A percentile compares a stretch with the other conserved stretches of the same genome.
Evolutionary conservation across 2,888 invertebrate species (phyloP).

Genomic region (Drosophila aldrichi): DNA sequence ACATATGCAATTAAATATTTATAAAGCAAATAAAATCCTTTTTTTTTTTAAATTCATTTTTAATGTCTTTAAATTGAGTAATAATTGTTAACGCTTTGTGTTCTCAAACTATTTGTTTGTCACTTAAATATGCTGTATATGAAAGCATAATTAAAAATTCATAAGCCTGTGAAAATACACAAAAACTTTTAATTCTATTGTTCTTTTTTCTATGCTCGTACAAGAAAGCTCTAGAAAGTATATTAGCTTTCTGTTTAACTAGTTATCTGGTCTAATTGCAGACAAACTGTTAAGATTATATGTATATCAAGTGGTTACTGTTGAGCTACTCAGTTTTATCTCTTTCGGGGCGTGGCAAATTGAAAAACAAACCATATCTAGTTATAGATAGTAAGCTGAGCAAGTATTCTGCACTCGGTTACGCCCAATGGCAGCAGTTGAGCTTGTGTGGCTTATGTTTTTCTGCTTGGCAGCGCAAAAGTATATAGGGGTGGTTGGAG

Average conservation of each 20-base stretch:
- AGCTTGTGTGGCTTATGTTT: background rate
- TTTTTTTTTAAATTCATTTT: background rate
- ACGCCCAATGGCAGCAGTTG: background rate
- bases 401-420: background rate
- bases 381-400: background rate
- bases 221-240: background rate
- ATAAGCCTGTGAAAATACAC: constrained; percentile 32
- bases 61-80: constrained; percentile 35
- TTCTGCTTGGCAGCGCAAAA: constrained; percentile 19
- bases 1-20: background rate
- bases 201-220: background rate
- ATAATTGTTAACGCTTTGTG: constrained; percentile 11
- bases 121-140: constrained; percentile 45
- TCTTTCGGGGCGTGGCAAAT: too few relatives aligned
- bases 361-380: too few relatives aligned
- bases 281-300: too few relatives aligned
- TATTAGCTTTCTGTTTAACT: background rate
- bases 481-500: background rate
- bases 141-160: constrained; percentile 56
- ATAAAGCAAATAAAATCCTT: background rate
- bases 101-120: constrained; percentile 34
- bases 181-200: constrained; percentile 19
- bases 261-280: too few relatives aligned
- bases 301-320: too few relatives aligned
- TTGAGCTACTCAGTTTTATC: background rate